A percentile compares a stretch with the other conserved stretches of the same genome.
Conservation (phyloP, 2,113 vertebrate species). For the Oryzias javanicus region DNA sequence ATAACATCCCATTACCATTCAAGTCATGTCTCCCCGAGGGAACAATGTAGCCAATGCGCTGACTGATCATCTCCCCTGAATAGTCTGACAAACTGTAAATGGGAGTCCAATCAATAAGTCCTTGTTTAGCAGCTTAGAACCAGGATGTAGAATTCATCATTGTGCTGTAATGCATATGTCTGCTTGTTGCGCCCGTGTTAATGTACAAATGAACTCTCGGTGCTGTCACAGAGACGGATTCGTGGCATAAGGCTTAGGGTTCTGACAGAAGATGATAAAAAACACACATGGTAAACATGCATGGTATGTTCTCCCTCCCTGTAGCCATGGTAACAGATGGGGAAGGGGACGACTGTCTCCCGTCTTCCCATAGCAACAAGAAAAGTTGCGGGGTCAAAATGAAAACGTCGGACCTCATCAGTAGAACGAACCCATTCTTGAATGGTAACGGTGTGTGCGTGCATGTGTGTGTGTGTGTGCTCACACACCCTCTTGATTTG, state of each 20-base stretch:
- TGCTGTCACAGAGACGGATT: slow-evolving; percentile 21
- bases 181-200: slow-evolving; percentile 8
- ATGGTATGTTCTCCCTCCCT: slow-evolving; percentile 46
- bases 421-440: slow-evolving; percentile 33
- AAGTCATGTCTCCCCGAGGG: slow-evolving; percentile 9
- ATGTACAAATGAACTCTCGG: slow-evolving; percentile 36
- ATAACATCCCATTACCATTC: not conserved
- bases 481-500: slow-evolving; percentile 5
- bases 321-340: slow-evolving; percentile 72
- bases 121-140: slow-evolving; percentile 18
- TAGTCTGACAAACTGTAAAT: not conserved
- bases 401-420: slow-evolving; percentile 64
- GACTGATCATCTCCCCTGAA: not conserved
- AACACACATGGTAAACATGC: slow-evolving; percentile 61
- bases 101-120: slow-evolving; percentile 21
- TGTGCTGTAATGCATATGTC: slow-evolving; percentile 8
- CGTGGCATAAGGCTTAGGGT: slow-evolving; percentile 22
- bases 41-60: slow-evolving; percentile 11
- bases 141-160: slow-evolving; percentile 8
- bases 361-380: slow-evolving; percentile 70
- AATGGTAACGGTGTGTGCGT: slow-evolving; percentile 18
- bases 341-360: slow-evolving; percentile 42
- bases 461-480: slow-evolving; percentile 1
- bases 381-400: slow-evolving; percentile 67
- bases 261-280: slow-evolving; percentile 29